Evolutionary conservation across 1,140 invertebrate genomes (phyloP).

Genomic region (Drosophila murphyi): DNA sequence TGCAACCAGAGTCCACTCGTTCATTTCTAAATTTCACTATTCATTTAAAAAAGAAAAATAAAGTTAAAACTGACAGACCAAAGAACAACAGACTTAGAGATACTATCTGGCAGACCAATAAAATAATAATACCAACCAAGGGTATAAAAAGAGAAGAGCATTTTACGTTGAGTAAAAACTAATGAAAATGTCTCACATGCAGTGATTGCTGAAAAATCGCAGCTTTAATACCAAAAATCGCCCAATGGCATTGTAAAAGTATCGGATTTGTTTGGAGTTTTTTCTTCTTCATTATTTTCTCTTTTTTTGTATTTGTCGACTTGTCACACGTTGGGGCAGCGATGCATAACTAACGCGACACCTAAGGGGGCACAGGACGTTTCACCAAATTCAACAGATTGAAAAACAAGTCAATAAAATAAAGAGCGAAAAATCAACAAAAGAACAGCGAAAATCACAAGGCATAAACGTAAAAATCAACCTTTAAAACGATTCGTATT

Average conservation of each 20-base stretch:
- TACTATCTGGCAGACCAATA: neutral
- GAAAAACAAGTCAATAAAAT: slow-evolving; percentile 58
- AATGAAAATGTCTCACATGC: neutral
- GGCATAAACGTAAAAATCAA: neutral
- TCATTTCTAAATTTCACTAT: too few relatives aligned
- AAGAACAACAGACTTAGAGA: neutral
- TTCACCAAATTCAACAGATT: slow-evolving; percentile 61
- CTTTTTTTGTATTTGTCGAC: slow-evolving; percentile 13
- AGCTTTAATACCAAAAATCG: slow-evolving; percentile 50
- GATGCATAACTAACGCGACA: slow-evolving; percentile 64
- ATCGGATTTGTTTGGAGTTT: slow-evolving; percentile 7
- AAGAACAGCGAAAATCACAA: slow-evolving; percentile 4
- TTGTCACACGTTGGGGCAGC: slow-evolving; percentile 47
- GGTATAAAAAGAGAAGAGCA: neutral
- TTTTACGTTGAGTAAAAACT: slow-evolving; percentile 2
- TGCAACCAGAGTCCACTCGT: too few relatives aligned
- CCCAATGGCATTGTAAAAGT: slow-evolving; percentile 27
- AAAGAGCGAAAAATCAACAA: slow-evolving; percentile 17
- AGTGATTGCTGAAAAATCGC: slow-evolving; percentile 14
- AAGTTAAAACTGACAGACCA: neutral
- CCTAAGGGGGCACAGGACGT: slow-evolving; percentile 32
- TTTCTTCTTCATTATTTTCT: slow-evolving; percentile 6
- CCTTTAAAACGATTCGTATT: neutral
- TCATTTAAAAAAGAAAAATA: slow-evolving; percentile 1
- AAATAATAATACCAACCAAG: neutral